Percentiles rank a stretch among this genome's conserved stretches.
These are phyloP conservation scores for Drosophila leonis DNA, from an alignment of 2,888 invertebrate genomes.

Conservation along the genomic window DNA sequence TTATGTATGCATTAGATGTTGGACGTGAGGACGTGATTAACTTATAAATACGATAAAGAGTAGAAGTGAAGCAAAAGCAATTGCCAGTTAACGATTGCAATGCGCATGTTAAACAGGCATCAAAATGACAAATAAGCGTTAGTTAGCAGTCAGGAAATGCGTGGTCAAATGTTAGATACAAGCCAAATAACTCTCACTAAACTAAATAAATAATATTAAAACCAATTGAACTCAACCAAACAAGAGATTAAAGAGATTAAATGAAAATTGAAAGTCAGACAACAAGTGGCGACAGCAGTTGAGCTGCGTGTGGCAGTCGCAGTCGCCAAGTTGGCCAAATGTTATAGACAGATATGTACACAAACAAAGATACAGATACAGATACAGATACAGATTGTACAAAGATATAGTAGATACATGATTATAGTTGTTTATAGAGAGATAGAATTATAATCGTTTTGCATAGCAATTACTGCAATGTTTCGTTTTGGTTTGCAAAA, in stretches of 20 bases:
- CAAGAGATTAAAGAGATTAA: slow-evolving; percentile 7
- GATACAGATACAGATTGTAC: not conserved
- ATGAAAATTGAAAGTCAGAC: slow-evolving; percentile 4
- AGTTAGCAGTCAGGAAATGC: slow-evolving; percentile 18
- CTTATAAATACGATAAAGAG: slow-evolving; percentile 4
- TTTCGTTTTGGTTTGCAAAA: slow-evolving; percentile 70
- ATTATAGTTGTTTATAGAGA: slow-evolving; percentile 47
- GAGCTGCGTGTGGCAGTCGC: slow-evolving; percentile 7
- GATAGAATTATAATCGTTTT: slow-evolving; percentile 45
- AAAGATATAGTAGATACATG: slow-evolving; percentile 26
- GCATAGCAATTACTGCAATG: slow-evolving; percentile 60
- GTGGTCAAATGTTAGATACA: slow-evolving; percentile 5
- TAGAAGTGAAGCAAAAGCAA: slow-evolving; percentile 22
- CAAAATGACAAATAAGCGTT: not conserved
- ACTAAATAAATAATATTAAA: slow-evolving; percentile 10
- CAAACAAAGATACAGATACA: slow-evolving; percentile 17
- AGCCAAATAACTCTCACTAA: slow-evolving; percentile 13
- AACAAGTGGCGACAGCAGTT: slow-evolving; percentile 24
- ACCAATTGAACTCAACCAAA: slow-evolving; percentile 16
- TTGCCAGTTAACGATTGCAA: slow-evolving; percentile 12
- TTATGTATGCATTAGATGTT: slow-evolving; percentile 11
- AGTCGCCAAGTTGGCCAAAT: not conserved
- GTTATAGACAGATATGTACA: slow-evolving; percentile 7
- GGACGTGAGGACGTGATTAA: not conserved
- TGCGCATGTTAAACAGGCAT: slow-evolving; percentile 13